phyloP scores from a whole-genome alignment of 2,888 invertebrate species.

The Hylaea fasciaria region DNA sequence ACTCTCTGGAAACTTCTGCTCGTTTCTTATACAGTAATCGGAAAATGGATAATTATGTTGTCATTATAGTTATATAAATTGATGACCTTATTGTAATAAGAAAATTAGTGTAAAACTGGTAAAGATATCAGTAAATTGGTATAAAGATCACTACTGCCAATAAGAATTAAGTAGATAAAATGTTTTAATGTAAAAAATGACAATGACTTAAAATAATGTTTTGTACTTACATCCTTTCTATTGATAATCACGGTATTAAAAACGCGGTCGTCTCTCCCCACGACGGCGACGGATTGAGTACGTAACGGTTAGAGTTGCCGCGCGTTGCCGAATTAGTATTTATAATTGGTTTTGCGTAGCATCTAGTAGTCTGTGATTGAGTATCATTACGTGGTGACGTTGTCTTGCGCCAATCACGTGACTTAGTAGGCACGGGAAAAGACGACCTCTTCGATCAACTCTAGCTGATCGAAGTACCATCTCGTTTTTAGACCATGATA shows the following conservation, averaged over 20 bases:
- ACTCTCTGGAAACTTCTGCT: conserved; percentile 30
- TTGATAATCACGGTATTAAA: conserved; percentile 18
- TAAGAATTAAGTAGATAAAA: conserved; percentile 78
- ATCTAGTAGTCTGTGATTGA: no score
- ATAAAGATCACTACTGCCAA: conserved; percentile 81
- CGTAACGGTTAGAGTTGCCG: no score
- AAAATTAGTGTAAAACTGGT: conserved; percentile 69
- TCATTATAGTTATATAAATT: conserved; percentile 73
- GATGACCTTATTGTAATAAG: conserved; percentile 66
- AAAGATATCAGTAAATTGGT: conserved; percentile 65
- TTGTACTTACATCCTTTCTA: conserved; percentile 73
- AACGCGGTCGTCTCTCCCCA: no score
- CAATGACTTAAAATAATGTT: conserved; percentile 68
- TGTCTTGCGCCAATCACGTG: no score
- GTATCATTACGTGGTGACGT: no score
- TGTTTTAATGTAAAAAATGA: conserved; percentile 70
- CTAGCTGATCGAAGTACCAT: no score
- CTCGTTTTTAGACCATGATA: no score
- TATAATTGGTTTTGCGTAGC: no score
- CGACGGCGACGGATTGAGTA: no score
- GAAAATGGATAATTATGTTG: conserved; percentile 67
- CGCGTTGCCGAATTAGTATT: no score
- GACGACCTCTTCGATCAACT: no score
- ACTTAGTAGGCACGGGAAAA: no score
- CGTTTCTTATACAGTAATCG: conserved; percentile 44